Percentiles rank a stretch among this genome's conserved stretches.
Conservation (phyloP, 2,113 vertebrate genomes). For the Dipodomys spectabilis region DNA sequence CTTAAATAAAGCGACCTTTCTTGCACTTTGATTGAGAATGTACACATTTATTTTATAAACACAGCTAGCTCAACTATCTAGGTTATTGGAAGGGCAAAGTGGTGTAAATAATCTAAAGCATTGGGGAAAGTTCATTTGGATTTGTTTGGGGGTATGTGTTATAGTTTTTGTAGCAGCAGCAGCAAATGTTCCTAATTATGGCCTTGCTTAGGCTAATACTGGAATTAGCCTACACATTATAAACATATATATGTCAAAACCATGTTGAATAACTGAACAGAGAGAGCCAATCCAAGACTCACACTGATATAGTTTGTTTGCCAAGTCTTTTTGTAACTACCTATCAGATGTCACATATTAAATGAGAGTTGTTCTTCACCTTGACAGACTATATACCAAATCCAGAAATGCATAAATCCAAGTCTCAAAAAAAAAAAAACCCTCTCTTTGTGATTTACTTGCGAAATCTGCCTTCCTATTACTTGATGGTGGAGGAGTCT, state of each 20-base stretch:
- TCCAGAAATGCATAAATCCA: neutral
- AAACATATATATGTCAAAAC: conserved; percentile 21
- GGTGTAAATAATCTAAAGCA: conserved; percentile 41
- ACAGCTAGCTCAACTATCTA: conserved; percentile 24
- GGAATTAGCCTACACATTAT: conserved; percentile 41
- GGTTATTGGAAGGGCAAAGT: conserved; percentile 23
- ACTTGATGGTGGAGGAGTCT: neutral
- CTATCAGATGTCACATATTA: neutral
- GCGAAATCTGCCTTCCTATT: neutral
- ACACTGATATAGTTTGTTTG: conserved; percentile 43
- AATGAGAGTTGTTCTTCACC: conserved; percentile 19
- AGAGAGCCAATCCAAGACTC: neutral
- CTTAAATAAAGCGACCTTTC: neutral
- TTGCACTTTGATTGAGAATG: neutral
- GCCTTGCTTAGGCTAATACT: conserved; percentile 60
- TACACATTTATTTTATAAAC: conserved; percentile 48
- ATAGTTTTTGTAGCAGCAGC: neutral
- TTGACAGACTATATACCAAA: conserved; percentile 8
- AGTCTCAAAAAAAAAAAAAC: too few relatives aligned
- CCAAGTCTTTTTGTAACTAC: conserved; percentile 9
- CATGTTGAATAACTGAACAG: neutral
- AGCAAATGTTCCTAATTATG: conserved; percentile 66
- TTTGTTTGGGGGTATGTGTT: conserved; percentile 34
- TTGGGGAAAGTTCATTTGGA: conserved; percentile 31
- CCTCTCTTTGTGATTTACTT: neutral